Evolutionary conservation across 2,797 vertebrate species (phyloP).

Genomic region (Silurus lanzhouensis): DNA sequence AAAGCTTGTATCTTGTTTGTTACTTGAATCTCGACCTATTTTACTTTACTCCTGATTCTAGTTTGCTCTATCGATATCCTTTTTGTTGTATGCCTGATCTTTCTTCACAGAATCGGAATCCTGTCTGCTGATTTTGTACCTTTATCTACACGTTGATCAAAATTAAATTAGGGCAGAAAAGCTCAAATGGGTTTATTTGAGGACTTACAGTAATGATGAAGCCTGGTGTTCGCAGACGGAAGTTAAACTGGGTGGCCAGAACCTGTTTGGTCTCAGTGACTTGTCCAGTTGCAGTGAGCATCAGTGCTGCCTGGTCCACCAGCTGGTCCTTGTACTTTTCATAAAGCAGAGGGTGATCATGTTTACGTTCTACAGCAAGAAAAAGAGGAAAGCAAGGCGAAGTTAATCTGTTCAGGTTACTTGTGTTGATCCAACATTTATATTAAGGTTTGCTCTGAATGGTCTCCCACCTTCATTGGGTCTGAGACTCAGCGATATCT

Average conservation of each 20-base stretch:
- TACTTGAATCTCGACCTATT: too few relatives aligned
- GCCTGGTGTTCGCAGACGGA: constrained; percentile 84
- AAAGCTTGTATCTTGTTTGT: too few relatives aligned
- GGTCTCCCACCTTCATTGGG: constrained; percentile 41
- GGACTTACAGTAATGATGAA: constrained; percentile 77
- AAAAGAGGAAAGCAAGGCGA: background rate
- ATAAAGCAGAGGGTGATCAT: constrained; percentile 72
- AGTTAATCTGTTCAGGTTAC: background rate
- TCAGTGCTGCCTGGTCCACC: constrained; percentile 86
- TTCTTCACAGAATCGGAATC: background rate
- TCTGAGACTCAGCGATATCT: constrained; percentile 31
- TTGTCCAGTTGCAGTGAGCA: constrained; percentile 79
- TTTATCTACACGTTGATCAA: too few relatives aligned
- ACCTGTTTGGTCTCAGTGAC: constrained; percentile 77
- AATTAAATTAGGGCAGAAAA: background rate
- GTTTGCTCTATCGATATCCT: too few relatives aligned
- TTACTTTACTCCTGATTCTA: too few relatives aligned
- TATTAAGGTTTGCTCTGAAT: background rate
- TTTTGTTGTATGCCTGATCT: too few relatives aligned
- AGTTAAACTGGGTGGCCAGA: constrained; percentile 84
- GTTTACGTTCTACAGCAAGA: constrained; percentile 66
- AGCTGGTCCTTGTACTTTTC: constrained; percentile 80
- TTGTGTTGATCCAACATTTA: background rate
- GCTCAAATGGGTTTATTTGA: background rate
- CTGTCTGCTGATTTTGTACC: background rate